Conservation (phyloP, 2,113 vertebrate genomes). For the Hydrochoerus hydrochaeris region DNA sequence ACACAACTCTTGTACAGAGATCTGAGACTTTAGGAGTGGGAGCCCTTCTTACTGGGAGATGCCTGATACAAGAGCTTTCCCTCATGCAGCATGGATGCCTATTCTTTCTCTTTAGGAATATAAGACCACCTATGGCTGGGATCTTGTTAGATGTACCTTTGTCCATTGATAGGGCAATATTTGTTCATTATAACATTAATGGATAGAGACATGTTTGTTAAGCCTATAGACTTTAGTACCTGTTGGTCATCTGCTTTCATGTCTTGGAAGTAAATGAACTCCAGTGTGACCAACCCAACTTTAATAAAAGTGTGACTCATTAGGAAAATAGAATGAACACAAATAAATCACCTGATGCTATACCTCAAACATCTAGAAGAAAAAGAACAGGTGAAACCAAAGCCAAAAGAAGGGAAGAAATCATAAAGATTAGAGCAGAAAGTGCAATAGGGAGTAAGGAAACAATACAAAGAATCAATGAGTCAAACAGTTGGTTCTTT, state of each 20-base stretch:
- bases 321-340: no score
- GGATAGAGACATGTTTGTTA: neutral
- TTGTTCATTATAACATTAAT: neutral
- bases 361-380: no score
- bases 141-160: neutral
- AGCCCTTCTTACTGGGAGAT: neutral
- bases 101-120: neutral
- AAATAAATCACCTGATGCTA: no score
- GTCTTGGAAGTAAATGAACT: neutral
- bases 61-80: neutral
- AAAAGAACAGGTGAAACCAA: no score
- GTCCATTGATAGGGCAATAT: neutral
- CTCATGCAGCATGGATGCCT: neutral
- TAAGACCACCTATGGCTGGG: neutral
- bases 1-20: neutral
- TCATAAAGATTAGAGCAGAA: no score
- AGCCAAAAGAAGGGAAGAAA: no score
- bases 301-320: neutral
- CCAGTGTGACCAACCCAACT: neutral
- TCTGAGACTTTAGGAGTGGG: neutral
- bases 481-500: no score
- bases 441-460: no score
- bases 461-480: no score
- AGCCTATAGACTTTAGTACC: neutral
- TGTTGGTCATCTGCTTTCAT: neutral